A percentile compares a stretch with the other conserved stretches of the same genome.
phyloP scores from a whole-genome alignment of 2,113 vertebrate genomes.

The Pyrgilauda ruficollis region DNA sequence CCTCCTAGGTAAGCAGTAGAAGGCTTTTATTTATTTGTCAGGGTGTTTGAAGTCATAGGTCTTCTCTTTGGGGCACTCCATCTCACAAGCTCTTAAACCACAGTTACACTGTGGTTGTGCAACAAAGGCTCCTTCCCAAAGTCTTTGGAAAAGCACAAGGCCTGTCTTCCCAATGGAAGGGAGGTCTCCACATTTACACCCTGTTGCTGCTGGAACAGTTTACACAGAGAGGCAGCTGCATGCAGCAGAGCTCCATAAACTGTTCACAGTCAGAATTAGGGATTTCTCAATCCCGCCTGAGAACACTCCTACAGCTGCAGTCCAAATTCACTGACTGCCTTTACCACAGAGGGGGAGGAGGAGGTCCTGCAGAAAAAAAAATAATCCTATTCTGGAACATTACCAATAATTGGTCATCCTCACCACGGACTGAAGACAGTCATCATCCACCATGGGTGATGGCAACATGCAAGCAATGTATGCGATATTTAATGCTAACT shows the following conservation, averaged over 20 bases:
- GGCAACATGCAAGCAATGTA: background rate
- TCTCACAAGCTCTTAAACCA: background rate
- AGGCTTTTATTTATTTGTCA: background rate
- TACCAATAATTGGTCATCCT: background rate
- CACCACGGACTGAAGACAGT: background rate
- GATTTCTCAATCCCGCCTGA: background rate
- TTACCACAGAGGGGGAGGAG: background rate
- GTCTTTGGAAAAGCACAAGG: background rate
- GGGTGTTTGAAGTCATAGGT: background rate
- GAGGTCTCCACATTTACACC: background rate
- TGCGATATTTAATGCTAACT: background rate
- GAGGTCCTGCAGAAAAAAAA: background rate
- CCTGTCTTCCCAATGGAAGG: background rate
- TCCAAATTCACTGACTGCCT: background rate
- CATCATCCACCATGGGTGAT: background rate
- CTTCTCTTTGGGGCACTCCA: background rate
- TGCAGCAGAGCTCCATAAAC: background rate
- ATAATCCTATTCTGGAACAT: background rate
- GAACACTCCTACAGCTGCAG: background rate
- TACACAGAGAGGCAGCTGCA: background rate
- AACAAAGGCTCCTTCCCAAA: background rate
- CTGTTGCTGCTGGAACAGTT: background rate
- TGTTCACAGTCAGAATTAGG: background rate
- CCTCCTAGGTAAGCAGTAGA: background rate
- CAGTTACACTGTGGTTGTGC: fast-evolving